Conservation (phyloP, 2,797 vertebrate species). For the Hypotaenidia philippensis region DNA sequence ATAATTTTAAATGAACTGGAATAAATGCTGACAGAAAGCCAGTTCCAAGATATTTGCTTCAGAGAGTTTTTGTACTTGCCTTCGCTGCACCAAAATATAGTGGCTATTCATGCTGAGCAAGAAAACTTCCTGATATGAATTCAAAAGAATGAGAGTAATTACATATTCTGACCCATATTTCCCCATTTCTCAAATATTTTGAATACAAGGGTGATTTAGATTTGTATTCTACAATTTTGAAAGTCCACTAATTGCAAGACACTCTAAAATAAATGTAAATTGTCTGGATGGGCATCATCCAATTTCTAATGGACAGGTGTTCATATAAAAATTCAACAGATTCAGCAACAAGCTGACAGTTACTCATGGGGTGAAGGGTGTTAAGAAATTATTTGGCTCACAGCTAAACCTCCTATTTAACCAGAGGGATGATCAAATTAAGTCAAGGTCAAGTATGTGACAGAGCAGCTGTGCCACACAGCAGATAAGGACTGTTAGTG, state of each 20-base stretch:
- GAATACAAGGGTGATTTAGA: neutral
- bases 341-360: neutral
- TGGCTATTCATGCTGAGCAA: neutral
- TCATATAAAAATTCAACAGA: neutral
- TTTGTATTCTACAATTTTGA: neutral
- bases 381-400: neutral
- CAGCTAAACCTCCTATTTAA: conserved; percentile 20
- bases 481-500: neutral
- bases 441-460: conserved; percentile 20
- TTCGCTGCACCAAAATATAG: neutral
- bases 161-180: neutral
- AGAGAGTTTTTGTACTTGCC: neutral
- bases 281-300: neutral
- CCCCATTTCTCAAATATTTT: neutral
- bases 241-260: neutral
- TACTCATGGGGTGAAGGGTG: neutral
- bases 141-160: neutral
- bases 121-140: conserved; percentile 8
- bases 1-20: neutral
- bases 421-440: neutral
- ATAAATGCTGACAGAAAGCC: neutral
- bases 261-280: neutral
- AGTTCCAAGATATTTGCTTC: neutral
- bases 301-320: conserved; percentile 30
- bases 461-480: neutral